Evolutionary conservation across 2,797 vertebrate species (phyloP).

Genomic region (Sylvia borin): DNA sequence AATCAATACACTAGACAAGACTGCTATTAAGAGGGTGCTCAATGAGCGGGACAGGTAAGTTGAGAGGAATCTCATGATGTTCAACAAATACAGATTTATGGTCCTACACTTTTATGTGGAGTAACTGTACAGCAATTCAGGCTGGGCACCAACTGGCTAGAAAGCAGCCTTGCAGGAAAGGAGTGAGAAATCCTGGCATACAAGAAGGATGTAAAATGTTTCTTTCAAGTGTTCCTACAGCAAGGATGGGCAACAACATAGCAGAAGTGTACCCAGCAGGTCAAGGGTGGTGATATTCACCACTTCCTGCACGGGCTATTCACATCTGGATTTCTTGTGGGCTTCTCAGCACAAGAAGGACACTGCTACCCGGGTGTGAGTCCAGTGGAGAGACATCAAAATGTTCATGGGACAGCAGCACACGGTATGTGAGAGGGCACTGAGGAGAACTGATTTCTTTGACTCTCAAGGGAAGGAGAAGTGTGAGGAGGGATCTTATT

Average conservation of each 20-base stretch:
- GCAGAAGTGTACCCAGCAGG: not conserved
- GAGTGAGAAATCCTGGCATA: not conserved
- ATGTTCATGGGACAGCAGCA: not conserved
- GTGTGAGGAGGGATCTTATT: not conserved
- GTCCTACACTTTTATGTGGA: not conserved
- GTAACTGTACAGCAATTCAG: not conserved
- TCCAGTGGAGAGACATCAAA: not conserved
- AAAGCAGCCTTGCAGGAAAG: not conserved
- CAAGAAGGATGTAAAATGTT: not conserved
- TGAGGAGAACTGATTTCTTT: not conserved
- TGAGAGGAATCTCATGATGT: not conserved
- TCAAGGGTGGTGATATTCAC: not conserved
- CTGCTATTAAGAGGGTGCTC: not conserved
- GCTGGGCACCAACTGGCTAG: not conserved
- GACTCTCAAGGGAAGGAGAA: not conserved
- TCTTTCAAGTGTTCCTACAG: not conserved
- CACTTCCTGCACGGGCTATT: not conserved
- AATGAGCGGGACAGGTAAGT: not conserved
- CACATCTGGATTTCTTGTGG: not conserved
- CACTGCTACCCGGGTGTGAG: not conserved
- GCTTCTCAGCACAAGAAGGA: not conserved
- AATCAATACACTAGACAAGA: not conserved
- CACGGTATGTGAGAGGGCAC: accelerated
- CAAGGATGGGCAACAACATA: not conserved
- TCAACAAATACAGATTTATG: not conserved